A percentile compares a stretch with the other conserved stretches of the same genome.
Evolutionary conservation across 2,888 invertebrate genomes (phyloP).

Genomic region (Hyposoter dolosus): DNA sequence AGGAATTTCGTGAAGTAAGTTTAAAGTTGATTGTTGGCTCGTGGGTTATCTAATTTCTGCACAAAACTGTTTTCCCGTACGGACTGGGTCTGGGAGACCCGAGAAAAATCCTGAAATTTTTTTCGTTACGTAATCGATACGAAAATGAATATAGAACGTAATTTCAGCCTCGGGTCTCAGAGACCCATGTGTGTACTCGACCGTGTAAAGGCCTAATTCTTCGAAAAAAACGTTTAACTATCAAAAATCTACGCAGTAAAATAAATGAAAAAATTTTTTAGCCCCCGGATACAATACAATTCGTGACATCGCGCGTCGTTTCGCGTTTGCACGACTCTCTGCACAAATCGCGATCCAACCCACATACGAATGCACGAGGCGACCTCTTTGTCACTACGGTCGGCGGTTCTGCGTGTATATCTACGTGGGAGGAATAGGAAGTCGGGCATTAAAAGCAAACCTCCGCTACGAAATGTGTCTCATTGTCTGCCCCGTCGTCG

Average conservation of each 20-base stretch:
- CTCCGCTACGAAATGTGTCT: conserved; percentile 70
- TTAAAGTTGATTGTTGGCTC: background rate
- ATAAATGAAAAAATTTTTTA: conserved; percentile 37
- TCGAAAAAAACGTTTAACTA: background rate
- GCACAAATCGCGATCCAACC: conserved; percentile 51
- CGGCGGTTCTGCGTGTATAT: conserved; percentile 75
- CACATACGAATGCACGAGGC: conserved; percentile 51
- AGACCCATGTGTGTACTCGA: background rate
- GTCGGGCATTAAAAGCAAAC: conserved; percentile 80
- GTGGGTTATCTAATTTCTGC: background rate
- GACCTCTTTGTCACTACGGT: conserved; percentile 67
- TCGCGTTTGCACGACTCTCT: conserved; percentile 52
- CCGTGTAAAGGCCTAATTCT: background rate
- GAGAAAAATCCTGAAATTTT: background rate
- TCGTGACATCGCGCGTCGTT: conserved; percentile 62
- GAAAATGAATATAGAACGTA: background rate
- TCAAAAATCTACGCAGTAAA: background rate
- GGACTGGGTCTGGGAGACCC: background rate
- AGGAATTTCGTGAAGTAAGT: background rate
- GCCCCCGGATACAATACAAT: conserved; percentile 63
- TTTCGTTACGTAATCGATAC: no score
- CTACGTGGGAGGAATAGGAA: conserved; percentile 81
- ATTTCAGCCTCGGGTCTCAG: background rate
- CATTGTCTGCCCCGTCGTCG: background rate
- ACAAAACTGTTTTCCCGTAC: background rate